Percentiles rank a stretch among this genome's conserved stretches.
These are phyloP conservation scores for Lamprologus callipterus DNA, from an alignment of 2,113 vertebrate genomes.

Conservation along the genomic window DNA sequence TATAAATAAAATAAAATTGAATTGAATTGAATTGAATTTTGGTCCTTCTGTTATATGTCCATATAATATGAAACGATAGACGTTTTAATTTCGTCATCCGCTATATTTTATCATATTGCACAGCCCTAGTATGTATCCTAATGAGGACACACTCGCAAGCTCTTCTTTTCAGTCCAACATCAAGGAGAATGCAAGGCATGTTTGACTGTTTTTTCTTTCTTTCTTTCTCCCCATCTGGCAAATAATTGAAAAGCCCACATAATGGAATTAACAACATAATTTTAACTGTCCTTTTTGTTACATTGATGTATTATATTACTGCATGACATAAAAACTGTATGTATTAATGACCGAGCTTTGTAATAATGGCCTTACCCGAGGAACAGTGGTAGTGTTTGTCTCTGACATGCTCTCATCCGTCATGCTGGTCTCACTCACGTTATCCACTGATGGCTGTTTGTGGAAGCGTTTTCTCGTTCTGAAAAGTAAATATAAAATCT, in stretches of 20 bases:
- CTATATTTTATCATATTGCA: rapidly evolving
- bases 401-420: conserved; percentile 44
- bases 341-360: background rate
- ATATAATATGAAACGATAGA: background rate
- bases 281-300: background rate
- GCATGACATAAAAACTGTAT: background rate
- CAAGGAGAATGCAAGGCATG: background rate
- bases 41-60: background rate
- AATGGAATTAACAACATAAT: background rate
- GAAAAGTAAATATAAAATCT: background rate
- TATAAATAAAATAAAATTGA: too few relatives aligned
- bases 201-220: background rate
- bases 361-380: conserved; percentile 66
- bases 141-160: background rate
- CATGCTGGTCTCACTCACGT: conserved; percentile 52
- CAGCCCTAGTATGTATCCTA: background rate
- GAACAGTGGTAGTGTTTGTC: conserved; percentile 45
- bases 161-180: background rate
- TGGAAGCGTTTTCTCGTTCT: conserved; percentile 55
- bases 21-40: too few relatives aligned
- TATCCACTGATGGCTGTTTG: conserved; percentile 65
- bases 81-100: rapidly evolving
- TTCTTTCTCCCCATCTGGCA: background rate
- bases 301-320: background rate
- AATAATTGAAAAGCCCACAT: background rate